Base-by-base conservation (phyloP, 2,113 vertebrate species). In the Tetrax tetrax region DNA sequence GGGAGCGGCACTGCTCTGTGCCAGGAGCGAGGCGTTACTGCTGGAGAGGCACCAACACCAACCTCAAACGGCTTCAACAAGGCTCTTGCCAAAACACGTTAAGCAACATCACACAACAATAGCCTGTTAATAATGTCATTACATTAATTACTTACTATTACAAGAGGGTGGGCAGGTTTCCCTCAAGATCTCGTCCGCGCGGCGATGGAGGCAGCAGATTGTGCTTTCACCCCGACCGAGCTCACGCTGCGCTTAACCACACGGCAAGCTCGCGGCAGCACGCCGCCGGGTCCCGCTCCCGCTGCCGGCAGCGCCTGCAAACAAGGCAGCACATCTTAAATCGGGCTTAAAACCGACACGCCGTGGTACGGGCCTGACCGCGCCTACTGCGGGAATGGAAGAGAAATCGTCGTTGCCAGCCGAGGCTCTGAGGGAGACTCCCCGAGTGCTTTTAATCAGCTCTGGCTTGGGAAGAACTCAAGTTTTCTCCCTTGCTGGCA, bases 351-450 rank as follows among this genome's bases (percentile, higher is more conserved):
- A 57, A 28, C 57, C 7, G 0, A 16, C 6, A 0, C 0, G 6
- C 21, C 21, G 47, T 22, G 47, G 47, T 22, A 21, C 5, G 20
- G 20, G 47, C 47, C 19, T 48, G 47, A 48, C 47, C 47, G 19
- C 2, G 22, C 20, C 68, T 14, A 4, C 48, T 41, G 53, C 48
- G 7, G 47, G 29, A 27, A 12, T 0, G 8, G 8, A 6, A 24
- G 63, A 45, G 47, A 23, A 45, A 23, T 11, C 27, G 3, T 4
- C 23, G 0, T 1, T 4, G 19, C 43, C n/a, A 13, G 7, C 12
- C 0, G 6, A 14, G 48, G 0, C 63, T 21, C 14, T 0, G 0
- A 6, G 23, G 31, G 56, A 75, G 9, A 3, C 2, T 10, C n/a
- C 24, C 48, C 0, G 1, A 25, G 41, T 2, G 24, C 51, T 54